Evolutionary conservation across 1,140 invertebrate species (phyloP).

Genomic region (Gonioctena quinquepunctata): DNA sequence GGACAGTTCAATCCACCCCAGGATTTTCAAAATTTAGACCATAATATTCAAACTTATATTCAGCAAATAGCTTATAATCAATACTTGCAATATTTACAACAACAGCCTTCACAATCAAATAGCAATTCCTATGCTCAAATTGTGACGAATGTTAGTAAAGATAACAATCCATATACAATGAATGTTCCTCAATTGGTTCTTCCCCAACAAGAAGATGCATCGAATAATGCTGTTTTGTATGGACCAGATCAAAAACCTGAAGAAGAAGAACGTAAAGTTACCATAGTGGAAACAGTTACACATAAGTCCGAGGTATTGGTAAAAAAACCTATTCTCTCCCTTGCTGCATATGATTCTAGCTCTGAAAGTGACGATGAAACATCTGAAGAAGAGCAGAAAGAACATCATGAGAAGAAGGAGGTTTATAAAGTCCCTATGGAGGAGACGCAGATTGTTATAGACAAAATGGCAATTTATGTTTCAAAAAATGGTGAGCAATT

Average conservation of each 20-base stretch:
- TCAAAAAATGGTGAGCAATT: slow-evolving; percentile 93
- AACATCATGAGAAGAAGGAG: slow-evolving; percentile 1
- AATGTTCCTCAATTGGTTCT: slow-evolving; percentile 27
- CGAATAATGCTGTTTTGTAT: background rate
- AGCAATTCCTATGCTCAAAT: slow-evolving; percentile 50
- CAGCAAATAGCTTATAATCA: slow-evolving; percentile 49
- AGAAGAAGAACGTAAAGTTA: background rate
- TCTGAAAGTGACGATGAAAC: slow-evolving; percentile 56
- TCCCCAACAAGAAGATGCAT: slow-evolving; percentile 8
- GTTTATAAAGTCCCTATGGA: slow-evolving; percentile 65
- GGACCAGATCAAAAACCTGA: background rate
- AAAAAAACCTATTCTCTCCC: slow-evolving; percentile 55
- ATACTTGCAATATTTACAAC: slow-evolving; percentile 42
- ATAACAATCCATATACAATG: slow-evolving; percentile 31
- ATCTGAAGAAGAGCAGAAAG: slow-evolving; percentile 32
- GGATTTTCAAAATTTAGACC: slow-evolving; percentile 35
- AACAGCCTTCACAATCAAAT: slow-evolving; percentile 28
- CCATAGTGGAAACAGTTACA: background rate
- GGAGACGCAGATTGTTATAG: slow-evolving; percentile 85
- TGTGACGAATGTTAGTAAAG: slow-evolving; percentile 46
- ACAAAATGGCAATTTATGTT: slow-evolving; percentile 95
- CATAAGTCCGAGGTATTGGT: background rate
- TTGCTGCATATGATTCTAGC: slow-evolving; percentile 63
- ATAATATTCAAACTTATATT: slow-evolving; percentile 40
- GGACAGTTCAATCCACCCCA: slow-evolving; percentile 24